Base-by-base conservation (phyloP, 2,113 vertebrate genomes). In the Octodon degus region DNA sequence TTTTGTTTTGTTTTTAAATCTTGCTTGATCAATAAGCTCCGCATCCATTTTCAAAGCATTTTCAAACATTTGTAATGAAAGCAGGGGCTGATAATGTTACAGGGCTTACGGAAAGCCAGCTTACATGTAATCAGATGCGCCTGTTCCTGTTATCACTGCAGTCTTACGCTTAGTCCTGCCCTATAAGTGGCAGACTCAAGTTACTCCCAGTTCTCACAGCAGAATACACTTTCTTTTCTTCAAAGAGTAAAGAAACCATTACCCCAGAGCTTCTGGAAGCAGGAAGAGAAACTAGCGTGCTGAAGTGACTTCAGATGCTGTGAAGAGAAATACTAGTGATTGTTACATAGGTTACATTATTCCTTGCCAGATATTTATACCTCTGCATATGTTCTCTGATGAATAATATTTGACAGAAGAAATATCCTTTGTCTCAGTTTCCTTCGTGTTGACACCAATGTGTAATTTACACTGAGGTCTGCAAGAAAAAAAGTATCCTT, bases 341-440 rank as follows among this genome's bases (percentile, higher is more conserved):
- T 76, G 34, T 90, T 89, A 55, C 81, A 90, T 53, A 93, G 72
- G 34, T 90, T 90, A 55, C 79, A 88, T 58, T 94, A 90, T 96
- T 83, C 82, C 91, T 89, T 77, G 67, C 89, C 89, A 0, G 97
- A 92, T 98, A 97, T 95, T 97, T 97, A 90, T 80, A 89, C 74
- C 89, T 17, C 79, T 79, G 89, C 90, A 53, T 68, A 17, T 72
- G 24, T 89, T 24, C 60, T 88, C 76, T 50, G 92, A 85, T 93
- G 53, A 32, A 24, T 47, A 84, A 11, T 85, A 95, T 77, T 96
- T 91, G 80, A 30, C 92, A 74, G 86, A 77, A 83, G 74, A 93
- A 77, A 60, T 55, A 81, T 90, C 16, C 50, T 82, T 90, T 72
- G 82, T 58, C 68, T 95, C 47, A 62, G 47, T 40, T 91, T 88